phyloP scores from a whole-genome alignment of 2,888 invertebrate species.

The Ephialtes manifestator region DNA sequence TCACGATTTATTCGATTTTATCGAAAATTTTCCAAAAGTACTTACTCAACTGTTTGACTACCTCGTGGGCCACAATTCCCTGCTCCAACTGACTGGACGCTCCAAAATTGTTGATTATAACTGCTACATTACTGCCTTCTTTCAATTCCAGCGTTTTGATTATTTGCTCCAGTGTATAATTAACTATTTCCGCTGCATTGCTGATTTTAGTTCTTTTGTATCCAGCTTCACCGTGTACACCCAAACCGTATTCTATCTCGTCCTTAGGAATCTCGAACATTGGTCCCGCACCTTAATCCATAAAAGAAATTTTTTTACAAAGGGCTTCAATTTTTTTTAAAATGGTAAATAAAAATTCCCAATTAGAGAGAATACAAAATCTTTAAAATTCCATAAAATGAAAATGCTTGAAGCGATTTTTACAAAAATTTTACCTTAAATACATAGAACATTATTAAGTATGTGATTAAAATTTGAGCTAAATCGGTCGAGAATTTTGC shows the following conservation, averaged over 20 bases:
- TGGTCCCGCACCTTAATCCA: constrained; percentile 82
- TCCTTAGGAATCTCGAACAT: constrained; percentile 89
- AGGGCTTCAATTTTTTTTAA: background rate
- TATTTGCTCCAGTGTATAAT: constrained; percentile 86
- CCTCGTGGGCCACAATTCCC: constrained; percentile 90
- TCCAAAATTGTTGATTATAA: constrained; percentile 93
- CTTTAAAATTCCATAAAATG: too few species aligned
- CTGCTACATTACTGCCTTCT: constrained; percentile 87
- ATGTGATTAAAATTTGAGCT: too few species aligned
- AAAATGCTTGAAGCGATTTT: too few species aligned
- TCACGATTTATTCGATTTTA: too few species aligned
- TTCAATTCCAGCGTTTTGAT: constrained; percentile 74
- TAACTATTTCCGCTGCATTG: constrained; percentile 86
- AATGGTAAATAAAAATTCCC: background rate
- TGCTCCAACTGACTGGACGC: constrained; percentile 92
- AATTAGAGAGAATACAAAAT: too few species aligned
- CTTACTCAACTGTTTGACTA: constrained; percentile 89
- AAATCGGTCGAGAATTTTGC: too few species aligned
- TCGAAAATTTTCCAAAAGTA: constrained; percentile 29
- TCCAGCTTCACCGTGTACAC: constrained; percentile 88
- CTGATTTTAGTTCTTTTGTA: constrained; percentile 86
- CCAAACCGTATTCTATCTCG: constrained; percentile 90
- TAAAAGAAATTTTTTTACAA: background rate
- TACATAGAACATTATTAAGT: too few species aligned
- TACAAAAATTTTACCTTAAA: too few species aligned